Evolutionary conservation across 2,113 vertebrate species (phyloP).

Genomic region (Chrysochloris asiatica): DNA sequence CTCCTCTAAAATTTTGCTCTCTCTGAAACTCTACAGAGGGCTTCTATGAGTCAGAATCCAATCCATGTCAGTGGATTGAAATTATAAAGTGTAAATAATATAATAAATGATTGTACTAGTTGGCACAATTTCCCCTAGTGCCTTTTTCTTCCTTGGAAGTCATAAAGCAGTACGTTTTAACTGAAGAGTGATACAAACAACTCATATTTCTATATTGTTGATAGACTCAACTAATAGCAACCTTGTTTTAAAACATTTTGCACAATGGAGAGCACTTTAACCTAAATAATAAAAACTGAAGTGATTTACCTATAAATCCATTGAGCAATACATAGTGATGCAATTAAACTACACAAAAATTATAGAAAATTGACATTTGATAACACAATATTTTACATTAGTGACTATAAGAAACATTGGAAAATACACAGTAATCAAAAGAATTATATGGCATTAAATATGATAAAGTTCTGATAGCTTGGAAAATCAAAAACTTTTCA

Average conservation of each 20-base stretch:
- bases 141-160: slow-evolving; percentile 5
- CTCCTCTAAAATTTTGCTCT: no score
- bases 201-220: slow-evolving; percentile 9
- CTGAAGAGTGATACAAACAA: slow-evolving; percentile 1
- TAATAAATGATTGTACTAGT: not conserved
- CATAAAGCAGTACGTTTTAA: slow-evolving; percentile 11
- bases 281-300: not conserved
- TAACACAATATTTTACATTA: slow-evolving; percentile 8
- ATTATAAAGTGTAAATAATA: no score
- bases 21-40: no score
- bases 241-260: not conserved
- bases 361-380: not conserved
- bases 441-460: not conserved
- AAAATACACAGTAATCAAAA: not conserved
- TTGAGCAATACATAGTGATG: not conserved
- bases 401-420: not conserved
- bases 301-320: not conserved
- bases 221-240: not conserved
- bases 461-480: not conserved
- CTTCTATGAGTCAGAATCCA: no score
- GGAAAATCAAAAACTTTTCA: not conserved
- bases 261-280: not conserved
- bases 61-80: no score
- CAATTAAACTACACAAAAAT: not conserved
- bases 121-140: not conserved